A percentile compares a stretch with the other conserved stretches of the same genome.
phyloP scores from a whole-genome alignment of 2,888 invertebrate species.

The Parascotia fuliginaria region DNA sequence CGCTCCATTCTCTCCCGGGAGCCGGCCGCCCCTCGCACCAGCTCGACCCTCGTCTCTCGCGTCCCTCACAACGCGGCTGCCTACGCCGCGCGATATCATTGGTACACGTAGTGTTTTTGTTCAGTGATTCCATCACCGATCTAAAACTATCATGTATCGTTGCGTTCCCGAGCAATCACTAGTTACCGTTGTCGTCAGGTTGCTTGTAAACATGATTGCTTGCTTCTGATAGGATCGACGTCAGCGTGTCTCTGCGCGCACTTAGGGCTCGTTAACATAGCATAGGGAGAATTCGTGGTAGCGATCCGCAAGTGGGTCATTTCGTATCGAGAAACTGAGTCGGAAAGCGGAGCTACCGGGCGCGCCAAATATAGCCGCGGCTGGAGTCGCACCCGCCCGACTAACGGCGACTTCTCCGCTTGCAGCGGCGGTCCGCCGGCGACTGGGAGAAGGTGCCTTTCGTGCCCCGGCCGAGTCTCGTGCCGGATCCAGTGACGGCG shows the following conservation, averaged over 20 bases:
- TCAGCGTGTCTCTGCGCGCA: constrained; percentile 28
- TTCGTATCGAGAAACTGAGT: constrained; percentile 69
- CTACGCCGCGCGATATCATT: constrained; percentile 33
- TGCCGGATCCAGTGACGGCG: constrained; percentile 94
- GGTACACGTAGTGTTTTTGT: constrained; percentile 29
- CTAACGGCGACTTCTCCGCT: constrained; percentile 85
- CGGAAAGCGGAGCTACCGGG: constrained; percentile 77
- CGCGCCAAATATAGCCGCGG: constrained; percentile 87
- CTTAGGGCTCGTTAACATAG: constrained; percentile 39
- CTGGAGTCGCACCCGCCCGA: constrained; percentile 80
- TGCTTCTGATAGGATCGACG: constrained; percentile 45
- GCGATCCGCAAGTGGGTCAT: constrained; percentile 76
- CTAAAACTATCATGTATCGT: constrained; percentile 32
- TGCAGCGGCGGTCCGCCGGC: constrained; percentile 90
- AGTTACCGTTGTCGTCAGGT: constrained; percentile 43
- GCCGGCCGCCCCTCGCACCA: constrained; percentile 82
- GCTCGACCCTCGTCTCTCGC: constrained; percentile 67
- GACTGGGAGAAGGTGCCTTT: constrained; percentile 96
- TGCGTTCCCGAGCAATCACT: constrained; percentile 54
- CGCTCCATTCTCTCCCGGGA: constrained; percentile 77
- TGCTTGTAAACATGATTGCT: constrained; percentile 79
- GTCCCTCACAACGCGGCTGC: constrained; percentile 50
- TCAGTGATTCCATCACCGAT: constrained; percentile 35
- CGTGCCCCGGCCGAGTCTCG: constrained; percentile 94
- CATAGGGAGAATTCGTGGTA: constrained; percentile 52